Evolutionary conservation across 2,888 invertebrate genomes (phyloP).

Genomic region (Drosophila paracracens): DNA sequence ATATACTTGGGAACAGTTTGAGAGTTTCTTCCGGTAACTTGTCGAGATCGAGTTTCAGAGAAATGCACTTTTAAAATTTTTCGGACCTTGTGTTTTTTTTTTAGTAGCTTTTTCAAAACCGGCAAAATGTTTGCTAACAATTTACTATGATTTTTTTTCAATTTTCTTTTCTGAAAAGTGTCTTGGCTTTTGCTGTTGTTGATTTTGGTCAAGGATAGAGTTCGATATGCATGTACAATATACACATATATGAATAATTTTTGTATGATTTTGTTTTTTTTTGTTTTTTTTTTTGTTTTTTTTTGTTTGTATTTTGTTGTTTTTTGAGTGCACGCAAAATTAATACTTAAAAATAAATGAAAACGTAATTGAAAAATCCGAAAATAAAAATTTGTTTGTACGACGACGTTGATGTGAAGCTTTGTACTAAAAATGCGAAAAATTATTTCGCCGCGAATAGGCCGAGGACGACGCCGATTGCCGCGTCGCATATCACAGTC

Average conservation of each 20-base stretch:
- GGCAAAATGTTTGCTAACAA: constrained; percentile 42
- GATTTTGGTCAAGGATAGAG: constrained; percentile 56
- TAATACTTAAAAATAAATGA: constrained; percentile 83
- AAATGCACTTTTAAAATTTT: constrained; percentile 57
- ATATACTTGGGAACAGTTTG: constrained; percentile 48
- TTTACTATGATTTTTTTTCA: constrained; percentile 12
- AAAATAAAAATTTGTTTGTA: constrained; percentile 83
- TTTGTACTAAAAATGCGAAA: constrained; percentile 84
- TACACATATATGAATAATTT: constrained; percentile 60
- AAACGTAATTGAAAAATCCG: constrained; percentile 84
- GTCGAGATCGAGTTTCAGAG: constrained; percentile 55
- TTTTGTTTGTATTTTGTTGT: constrained; percentile 58
- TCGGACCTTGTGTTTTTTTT: constrained; percentile 36
- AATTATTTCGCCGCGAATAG: constrained; percentile 83
- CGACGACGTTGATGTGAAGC: constrained; percentile 84
- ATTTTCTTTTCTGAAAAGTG: constrained; percentile 41
- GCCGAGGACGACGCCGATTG: constrained; percentile 75
- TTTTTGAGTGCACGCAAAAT: constrained; percentile 81
- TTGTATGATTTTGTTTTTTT: constrained; percentile 54
- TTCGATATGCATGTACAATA: constrained; percentile 46
- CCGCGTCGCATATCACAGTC: constrained; percentile 54
- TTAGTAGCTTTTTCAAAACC: constrained; percentile 33
- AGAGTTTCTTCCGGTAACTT: constrained; percentile 48
- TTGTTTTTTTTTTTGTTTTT: constrained; percentile 43
- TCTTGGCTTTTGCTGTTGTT: constrained; percentile 41